These are phyloP conservation scores for Himalopsyche phryganea DNA, from an alignment of 1,140 invertebrate genomes.

Conservation along the genomic window DNA sequence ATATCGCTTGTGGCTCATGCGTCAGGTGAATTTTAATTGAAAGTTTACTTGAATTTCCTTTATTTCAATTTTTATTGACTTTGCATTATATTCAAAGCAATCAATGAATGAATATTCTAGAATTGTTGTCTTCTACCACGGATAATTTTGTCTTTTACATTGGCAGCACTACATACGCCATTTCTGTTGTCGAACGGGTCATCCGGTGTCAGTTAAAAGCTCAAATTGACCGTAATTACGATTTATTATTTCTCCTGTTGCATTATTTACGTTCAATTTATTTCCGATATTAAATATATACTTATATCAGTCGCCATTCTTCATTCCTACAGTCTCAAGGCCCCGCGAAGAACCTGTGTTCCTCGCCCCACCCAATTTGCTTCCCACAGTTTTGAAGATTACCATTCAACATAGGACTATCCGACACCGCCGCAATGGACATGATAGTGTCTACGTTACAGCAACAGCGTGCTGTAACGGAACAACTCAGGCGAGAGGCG, in stretches of 20 bases:
- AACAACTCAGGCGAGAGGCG: constrained; percentile 90
- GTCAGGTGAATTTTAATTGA: too few relatives aligned
- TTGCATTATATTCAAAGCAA: too few relatives aligned
- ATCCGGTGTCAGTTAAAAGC: background rate
- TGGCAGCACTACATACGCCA: background rate
- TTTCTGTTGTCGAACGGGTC: background rate
- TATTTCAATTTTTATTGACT: too few relatives aligned
- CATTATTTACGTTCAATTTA: background rate
- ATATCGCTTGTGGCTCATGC: too few relatives aligned
- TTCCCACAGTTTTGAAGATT: constrained; percentile 10
- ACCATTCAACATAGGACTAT: constrained; percentile 67
- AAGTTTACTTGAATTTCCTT: too few relatives aligned
- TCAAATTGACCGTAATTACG: background rate
- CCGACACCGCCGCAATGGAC: constrained; percentile 81
- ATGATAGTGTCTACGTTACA: constrained; percentile 87
- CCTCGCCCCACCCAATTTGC: constrained; percentile 25
- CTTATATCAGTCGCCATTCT: background rate
- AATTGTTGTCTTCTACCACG: too few relatives aligned
- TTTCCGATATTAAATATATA: too few relatives aligned
- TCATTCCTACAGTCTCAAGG: background rate
- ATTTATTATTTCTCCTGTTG: background rate
- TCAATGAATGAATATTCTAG: too few relatives aligned
- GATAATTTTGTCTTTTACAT: background rate
- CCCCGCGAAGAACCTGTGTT: constrained; percentile 12
- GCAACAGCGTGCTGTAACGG: constrained; percentile 88